Conservation (phyloP, 2,113 vertebrate genomes). For the Oryzias celebensis region DNA sequence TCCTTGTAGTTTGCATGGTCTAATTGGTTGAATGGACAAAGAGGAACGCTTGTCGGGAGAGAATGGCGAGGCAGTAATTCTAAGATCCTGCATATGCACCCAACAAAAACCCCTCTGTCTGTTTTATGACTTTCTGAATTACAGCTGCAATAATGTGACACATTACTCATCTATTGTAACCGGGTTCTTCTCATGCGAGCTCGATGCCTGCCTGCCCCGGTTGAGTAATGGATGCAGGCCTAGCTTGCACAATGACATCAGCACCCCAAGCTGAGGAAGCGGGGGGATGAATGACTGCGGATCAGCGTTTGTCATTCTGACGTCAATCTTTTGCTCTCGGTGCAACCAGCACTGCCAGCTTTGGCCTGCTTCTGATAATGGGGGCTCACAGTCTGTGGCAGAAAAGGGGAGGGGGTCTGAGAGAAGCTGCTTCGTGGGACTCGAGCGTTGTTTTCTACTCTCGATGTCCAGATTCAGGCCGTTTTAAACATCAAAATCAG, state of each 20-base stretch:
- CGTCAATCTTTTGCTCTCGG: constrained; percentile 45
- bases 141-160: constrained; percentile 38
- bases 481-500: constrained; percentile 13
- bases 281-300: constrained; percentile 46
- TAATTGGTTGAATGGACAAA: constrained; percentile 23
- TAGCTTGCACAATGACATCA: constrained; percentile 62
- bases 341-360: constrained; percentile 33
- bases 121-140: constrained; percentile 60
- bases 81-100: constrained; percentile 10
- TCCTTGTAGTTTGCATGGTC: constrained; percentile 20
- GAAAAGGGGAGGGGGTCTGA: constrained; percentile 17
- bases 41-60: neutral
- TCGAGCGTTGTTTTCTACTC: constrained; percentile 54
- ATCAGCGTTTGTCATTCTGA: constrained; percentile 62
- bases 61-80: constrained; percentile 35
- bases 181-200: constrained; percentile 44
- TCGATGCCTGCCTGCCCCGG: constrained; percentile 43
- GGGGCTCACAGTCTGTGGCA: constrained; percentile 54
- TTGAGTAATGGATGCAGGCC: constrained; percentile 58
- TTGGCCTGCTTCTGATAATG: constrained; percentile 57
- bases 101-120: constrained; percentile 56
- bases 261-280: constrained; percentile 48
- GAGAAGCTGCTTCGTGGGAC: constrained; percentile 40
- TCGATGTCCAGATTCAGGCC: constrained; percentile 26
- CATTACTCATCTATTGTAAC: constrained; percentile 55